phyloP scores from a whole-genome alignment of 2,888 invertebrate genomes.

The Exocentrus adspersus region DNA sequence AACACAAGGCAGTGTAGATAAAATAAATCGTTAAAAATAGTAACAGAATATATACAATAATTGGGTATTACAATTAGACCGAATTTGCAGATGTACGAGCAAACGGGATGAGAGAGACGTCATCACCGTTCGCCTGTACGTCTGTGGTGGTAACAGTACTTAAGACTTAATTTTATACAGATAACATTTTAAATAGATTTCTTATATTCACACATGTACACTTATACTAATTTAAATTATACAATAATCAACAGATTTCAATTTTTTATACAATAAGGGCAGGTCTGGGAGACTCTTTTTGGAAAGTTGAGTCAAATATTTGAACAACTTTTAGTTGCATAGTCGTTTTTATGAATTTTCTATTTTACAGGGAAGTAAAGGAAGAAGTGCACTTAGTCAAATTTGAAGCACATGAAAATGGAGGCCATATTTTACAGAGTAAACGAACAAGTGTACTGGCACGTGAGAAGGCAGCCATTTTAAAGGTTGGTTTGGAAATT shows the following conservation, averaged over 20 bases:
- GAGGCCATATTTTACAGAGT: too few species aligned
- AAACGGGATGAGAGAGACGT: background rate
- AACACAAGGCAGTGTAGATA: constrained; percentile 19
- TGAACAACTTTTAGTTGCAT: too few species aligned
- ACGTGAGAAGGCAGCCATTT: too few species aligned
- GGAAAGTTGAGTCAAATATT: background rate
- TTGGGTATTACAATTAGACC: background rate
- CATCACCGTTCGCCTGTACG: background rate
- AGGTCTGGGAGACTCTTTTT: constrained; percentile 13
- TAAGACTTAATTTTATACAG: background rate
- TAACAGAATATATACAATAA: constrained; percentile 23
- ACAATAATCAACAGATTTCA: constrained; percentile 17
- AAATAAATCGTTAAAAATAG: background rate
- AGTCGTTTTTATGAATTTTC: too few species aligned
- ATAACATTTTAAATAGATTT: constrained; percentile 11
- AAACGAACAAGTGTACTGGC: too few species aligned
- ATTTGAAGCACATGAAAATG: too few species aligned
- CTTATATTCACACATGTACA: constrained; percentile 10
- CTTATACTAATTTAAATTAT: constrained; percentile 14
- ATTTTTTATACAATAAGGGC: constrained; percentile 1
- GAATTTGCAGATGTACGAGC: background rate
- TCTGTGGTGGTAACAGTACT: background rate
- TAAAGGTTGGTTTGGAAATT: too few species aligned
- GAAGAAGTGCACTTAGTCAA: too few species aligned
- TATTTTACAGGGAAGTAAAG: too few species aligned